Conservation (phyloP, 1,140 invertebrate genomes). For the Lepeophtheirus salmonis region DNA sequence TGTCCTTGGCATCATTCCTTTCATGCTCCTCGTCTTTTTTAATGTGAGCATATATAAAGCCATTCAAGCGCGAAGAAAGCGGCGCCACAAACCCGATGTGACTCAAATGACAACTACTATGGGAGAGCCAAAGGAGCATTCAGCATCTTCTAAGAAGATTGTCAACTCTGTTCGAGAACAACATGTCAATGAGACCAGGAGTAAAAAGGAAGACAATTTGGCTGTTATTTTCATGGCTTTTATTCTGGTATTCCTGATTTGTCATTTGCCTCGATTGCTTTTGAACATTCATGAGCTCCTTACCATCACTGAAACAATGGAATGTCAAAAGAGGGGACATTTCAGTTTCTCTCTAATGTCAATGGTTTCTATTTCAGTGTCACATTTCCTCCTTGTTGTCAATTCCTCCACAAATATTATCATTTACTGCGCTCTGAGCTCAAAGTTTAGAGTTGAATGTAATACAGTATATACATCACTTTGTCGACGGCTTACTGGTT, state of each 20-base stretch:
- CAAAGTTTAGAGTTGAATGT: constrained; percentile 8
- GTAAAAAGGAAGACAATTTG: constrained; percentile 13
- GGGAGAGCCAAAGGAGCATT: too few relatives aligned
- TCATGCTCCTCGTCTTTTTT: constrained; percentile 6
- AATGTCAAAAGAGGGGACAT: not conserved
- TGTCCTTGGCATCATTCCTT: constrained; percentile 7
- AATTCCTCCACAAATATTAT: constrained; percentile 14
- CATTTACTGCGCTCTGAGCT: constrained; percentile 12
- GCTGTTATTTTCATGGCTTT: constrained; percentile 14
- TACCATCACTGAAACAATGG: constrained; percentile 11
- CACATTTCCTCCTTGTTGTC: constrained; percentile 4
- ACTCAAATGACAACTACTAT: not conserved
- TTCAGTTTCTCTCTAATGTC: constrained; percentile 1
- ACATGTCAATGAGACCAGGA: constrained; percentile 4
- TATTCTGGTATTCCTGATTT: constrained; percentile 11
- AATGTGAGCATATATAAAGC: constrained; percentile 7
- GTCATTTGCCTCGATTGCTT: constrained; percentile 10
- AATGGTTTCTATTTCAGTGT: constrained; percentile 6
- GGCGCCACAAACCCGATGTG: not conserved
- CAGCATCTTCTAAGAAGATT: too few relatives aligned
- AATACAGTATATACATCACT: not conserved
- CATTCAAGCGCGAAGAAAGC: not conserved
- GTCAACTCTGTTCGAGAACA: not conserved
- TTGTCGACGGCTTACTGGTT: not conserved
- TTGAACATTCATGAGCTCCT: constrained; percentile 13